Evolutionary conservation across 2,113 vertebrate species (phyloP).

Genomic region (Ranitomeya variabilis): DNA sequence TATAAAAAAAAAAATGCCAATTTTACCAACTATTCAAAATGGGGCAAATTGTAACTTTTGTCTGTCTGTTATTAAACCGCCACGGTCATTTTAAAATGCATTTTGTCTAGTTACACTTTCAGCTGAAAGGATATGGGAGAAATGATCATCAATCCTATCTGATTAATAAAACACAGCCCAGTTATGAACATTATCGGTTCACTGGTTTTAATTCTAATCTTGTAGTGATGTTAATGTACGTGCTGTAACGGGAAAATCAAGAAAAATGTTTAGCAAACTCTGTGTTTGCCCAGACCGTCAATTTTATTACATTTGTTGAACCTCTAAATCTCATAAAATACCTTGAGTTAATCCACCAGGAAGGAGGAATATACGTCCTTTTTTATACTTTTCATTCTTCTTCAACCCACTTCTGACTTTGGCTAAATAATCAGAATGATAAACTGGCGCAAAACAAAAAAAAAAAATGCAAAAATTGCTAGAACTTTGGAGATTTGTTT

Average conservation of each 20-base stretch:
- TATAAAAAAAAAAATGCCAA: slow-evolving; percentile 66
- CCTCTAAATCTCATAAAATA: too few species aligned
- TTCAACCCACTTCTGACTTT: too few species aligned
- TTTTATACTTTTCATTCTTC: too few species aligned
- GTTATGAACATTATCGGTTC: not conserved
- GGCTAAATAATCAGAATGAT: too few species aligned
- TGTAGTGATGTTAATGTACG: not conserved
- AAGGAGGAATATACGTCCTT: too few species aligned
- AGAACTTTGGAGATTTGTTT: too few species aligned
- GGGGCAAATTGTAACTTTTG: slow-evolving; percentile 43
- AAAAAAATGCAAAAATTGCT: too few species aligned
- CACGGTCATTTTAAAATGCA: slow-evolving; percentile 39
- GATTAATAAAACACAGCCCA: slow-evolving; percentile 35
- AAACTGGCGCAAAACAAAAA: too few species aligned
- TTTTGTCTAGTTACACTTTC: slow-evolving; percentile 5
- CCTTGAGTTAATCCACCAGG: too few species aligned
- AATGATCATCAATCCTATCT: not conserved
- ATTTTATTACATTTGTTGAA: not conserved
- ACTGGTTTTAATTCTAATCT: not conserved
- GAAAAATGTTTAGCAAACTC: not conserved
- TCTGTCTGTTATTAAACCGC: slow-evolving; percentile 49
- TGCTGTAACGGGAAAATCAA: not conserved
- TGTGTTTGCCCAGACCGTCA: not conserved
- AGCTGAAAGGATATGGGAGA: not conserved
- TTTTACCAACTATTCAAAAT: not conserved